phyloP scores from a whole-genome alignment of 1,140 invertebrate genomes.

The Dolichoris vasculosae region DNA sequence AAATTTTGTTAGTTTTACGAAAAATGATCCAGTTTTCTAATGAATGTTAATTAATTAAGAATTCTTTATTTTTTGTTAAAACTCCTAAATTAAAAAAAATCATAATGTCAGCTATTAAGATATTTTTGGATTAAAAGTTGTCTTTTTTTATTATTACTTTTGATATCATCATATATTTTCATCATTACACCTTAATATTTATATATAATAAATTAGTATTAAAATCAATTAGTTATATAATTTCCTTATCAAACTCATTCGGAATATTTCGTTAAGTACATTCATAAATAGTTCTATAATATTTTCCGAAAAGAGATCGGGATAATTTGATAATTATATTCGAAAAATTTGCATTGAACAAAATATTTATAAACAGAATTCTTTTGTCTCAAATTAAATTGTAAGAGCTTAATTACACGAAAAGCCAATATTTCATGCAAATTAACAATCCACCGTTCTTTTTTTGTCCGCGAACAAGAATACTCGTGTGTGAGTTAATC shows the following conservation, averaged over 20 bases:
- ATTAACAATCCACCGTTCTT: background rate
- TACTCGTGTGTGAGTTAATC: background rate
- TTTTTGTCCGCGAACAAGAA: background rate
- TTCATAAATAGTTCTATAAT: background rate
- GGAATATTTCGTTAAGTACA: background rate
- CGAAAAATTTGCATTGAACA: background rate
- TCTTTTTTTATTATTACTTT: no score
- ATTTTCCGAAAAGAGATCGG: background rate
- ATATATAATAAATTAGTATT: background rate
- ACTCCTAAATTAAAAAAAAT: no score
- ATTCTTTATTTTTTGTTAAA: no score
- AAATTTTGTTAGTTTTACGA: no score
- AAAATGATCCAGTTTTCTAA: no score
- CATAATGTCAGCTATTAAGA: no score
- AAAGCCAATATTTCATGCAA: background rate
- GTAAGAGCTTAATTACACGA: slow-evolving; percentile 2
- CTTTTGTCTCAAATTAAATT: background rate
- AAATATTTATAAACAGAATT: background rate
- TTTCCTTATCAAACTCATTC: background rate
- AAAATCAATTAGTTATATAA: background rate
- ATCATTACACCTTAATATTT: no score
- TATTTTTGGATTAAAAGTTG: no score
- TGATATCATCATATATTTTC: no score
- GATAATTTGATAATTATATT: background rate
- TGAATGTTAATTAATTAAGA: no score